These are phyloP conservation scores for Drosophila gaucha DNA, from an alignment of 2,888 invertebrate genomes.

Conservation along the genomic window DNA sequence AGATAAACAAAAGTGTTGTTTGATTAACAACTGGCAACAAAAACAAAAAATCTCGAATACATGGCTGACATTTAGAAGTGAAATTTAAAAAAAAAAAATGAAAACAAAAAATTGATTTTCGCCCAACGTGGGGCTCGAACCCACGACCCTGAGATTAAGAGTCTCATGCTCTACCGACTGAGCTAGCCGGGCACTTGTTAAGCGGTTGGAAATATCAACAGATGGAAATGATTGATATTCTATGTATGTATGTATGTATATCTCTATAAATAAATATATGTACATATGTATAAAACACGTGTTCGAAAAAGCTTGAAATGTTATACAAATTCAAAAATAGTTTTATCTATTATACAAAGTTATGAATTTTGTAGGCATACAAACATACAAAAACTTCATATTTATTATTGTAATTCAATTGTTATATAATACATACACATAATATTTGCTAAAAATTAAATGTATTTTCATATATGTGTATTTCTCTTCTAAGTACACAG, in stretches of 20 bases:
- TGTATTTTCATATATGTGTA: not conserved
- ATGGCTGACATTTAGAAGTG: not conserved
- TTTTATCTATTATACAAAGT: no score
- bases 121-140: constrained; percentile 81
- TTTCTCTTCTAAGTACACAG: not conserved
- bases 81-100: not conserved
- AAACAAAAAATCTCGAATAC: constrained; percentile 4
- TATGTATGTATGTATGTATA: not conserved
- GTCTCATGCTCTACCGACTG: constrained; percentile 80
- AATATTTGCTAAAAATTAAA: not conserved
- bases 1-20: constrained; percentile 31
- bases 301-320: no score
- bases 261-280: not conserved
- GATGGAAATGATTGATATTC: constrained; percentile 6
- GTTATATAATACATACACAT: not conserved
- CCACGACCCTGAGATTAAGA: constrained; percentile 77
- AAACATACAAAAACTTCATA: not conserved
- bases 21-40: constrained; percentile 23
- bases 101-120: constrained; percentile 18
- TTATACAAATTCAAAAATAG: no score
- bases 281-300: not conserved
- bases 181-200: constrained; percentile 69
- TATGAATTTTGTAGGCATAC: not conserved
- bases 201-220: accelerated
- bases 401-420: not conserved